Evolutionary conservation across 2,797 vertebrate genomes (phyloP).

Genomic region (Columba guinea): DNA sequence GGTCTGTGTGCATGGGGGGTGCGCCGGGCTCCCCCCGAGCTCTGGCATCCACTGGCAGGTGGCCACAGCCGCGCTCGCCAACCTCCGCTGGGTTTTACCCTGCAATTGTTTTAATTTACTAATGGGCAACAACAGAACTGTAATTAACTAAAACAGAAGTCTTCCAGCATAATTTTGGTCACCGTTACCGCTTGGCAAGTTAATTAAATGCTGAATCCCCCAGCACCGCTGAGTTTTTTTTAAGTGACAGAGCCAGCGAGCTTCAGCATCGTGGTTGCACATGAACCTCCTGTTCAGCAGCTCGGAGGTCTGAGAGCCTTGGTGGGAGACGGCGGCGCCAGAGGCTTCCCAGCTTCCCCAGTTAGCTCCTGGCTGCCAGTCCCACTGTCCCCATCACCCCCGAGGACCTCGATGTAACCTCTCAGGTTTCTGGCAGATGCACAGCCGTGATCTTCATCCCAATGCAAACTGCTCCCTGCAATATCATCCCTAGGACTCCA

Average conservation of each 20-base stretch:
- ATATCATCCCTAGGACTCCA: neutral
- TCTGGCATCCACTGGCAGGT: neutral
- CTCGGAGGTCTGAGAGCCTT: neutral
- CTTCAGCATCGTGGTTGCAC: neutral
- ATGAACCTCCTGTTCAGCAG: neutral
- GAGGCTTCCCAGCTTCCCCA: neutral
- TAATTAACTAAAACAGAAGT: slow-evolving; percentile 52
- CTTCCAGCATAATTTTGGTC: neutral
- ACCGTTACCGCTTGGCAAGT: neutral
- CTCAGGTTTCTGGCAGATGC: neutral
- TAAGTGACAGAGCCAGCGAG: neutral
- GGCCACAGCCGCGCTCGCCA: neutral
- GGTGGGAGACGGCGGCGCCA: neutral
- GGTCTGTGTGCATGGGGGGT: accelerated
- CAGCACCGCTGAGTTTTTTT: neutral
- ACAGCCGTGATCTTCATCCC: neutral
- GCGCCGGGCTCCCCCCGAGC: accelerated
- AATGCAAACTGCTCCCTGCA: neutral
- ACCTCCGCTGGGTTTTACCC: neutral
- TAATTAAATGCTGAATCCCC: slow-evolving; percentile 44
- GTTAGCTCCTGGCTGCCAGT: neutral
- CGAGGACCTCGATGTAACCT: accelerated
- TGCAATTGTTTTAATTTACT: slow-evolving; percentile 50
- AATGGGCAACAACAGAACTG: neutral
- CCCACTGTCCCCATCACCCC: neutral